Evolutionary conservation across 1,140 invertebrate species (phyloP), one percentile per base, ranked within the genome.

Genomic region (Drosophila nasuta): DNA sequence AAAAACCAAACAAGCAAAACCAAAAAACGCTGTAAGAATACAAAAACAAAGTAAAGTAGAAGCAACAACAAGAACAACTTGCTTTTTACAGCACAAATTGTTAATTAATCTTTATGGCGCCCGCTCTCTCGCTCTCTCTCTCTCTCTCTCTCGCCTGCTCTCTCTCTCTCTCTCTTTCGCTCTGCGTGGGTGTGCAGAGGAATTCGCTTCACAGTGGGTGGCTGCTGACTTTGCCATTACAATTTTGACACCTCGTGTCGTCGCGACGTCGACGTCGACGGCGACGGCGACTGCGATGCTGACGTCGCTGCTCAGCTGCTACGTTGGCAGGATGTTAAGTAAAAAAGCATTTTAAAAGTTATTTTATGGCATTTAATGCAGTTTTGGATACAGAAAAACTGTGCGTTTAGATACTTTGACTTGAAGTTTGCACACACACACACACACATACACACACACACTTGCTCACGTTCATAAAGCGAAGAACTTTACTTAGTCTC

Each of bases 311-410:
- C 48, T 52, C 35, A 28, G 51, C 35, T 52, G 28, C 46, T 56
- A 69, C 65, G 70, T 59, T 58, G 33, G 52, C 88, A 91, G 87
- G 87, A 91, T 91, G 83, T 82, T 88, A 91, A 91, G 88, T 89
- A n/a, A 89, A 91, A 91, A 91, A 91, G 89, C 88, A 91, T 89
- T 91, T 91, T 91, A 88, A 81, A 91, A 91, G 88, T 91, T 91
- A 91, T 91, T 91, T 91, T 91, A 91, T 91, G 88, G 89, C 89
- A 89, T 91, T 91, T 91, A 91, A 91, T 91, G 88, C 88, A 91
- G 88, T 89, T 91, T 91, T 91, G 85, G 83, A 88, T 88, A 88
- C 85, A 89, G 83, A 88, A 88, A 88, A 88, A 88, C 83, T 89
- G 77, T 89, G 73, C 86, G 85, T 88, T 89, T 88, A 88, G 85